Evolutionary conservation across 2,888 invertebrate genomes (phyloP), one percentile per base, ranked within the genome.

Genomic region (Habroteleia sp.): DNA sequence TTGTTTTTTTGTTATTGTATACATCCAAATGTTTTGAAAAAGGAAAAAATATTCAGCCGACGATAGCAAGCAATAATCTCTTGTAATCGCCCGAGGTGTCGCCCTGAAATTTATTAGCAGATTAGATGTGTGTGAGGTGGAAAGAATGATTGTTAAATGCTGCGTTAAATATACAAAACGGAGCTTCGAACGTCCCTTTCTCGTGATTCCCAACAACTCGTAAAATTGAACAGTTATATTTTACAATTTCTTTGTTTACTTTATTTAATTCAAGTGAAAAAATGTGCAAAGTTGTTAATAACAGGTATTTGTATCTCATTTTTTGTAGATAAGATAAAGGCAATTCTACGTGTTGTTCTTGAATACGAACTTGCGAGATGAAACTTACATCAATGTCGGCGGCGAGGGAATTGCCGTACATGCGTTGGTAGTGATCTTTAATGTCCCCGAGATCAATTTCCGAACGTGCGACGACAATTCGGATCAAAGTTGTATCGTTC

Each of bases 41-140:
- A 68, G 25, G 23, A 11, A 79, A 60, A 50, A 60, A 73, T 35
- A 79, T 65, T 83, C 82, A 85, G 84, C 84, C 86, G 79, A 94
- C 91, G 33, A 95, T 89, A 48, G 94, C 94, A 76, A 96, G 91
- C 73, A 97, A 90, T 80, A 94, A 93, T 88, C 94, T 95, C 90
- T 95, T 95, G 91, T 96, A 96, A 89, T 96, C 94, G 52, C 96
- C 96, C 72, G 95, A 95, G 80, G 94, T 94, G 85, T 96, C 96
- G 33, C 93, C 94, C 94, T 95, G 91, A 89, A 93, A 90, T 81
- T 80, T 77, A 81, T 81, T 72, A 48, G 79, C 37, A 74, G 71
- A 79, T 81, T 72, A 72, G 42, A 65, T 42, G 65, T 48, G 14
- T 17, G 58, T 56, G 63, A 10, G 42, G 31, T 72, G 63, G 5